Evolutionary conservation across 1,140 invertebrate genomes (phyloP).

Genomic region (Drosophila funebris): DNA sequence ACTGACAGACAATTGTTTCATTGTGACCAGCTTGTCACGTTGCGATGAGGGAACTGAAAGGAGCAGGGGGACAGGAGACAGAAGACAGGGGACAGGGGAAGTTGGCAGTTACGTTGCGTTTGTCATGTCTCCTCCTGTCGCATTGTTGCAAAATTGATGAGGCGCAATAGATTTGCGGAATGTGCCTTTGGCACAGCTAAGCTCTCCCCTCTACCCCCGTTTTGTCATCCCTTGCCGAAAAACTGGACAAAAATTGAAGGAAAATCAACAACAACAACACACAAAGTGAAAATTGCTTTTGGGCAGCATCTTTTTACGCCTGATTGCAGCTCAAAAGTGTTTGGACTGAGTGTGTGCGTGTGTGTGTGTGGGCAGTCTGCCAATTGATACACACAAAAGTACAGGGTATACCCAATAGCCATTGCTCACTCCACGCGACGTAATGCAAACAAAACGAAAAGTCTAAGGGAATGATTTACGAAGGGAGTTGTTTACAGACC

Average conservation of each 20-base stretch:
- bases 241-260: slow-evolving; percentile 5
- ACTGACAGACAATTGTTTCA: slow-evolving; percentile 47
- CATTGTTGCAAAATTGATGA: slow-evolving; percentile 82
- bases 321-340: slow-evolving; percentile 71
- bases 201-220: neutral
- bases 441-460: slow-evolving; percentile 32
- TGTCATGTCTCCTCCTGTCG: slow-evolving; percentile 56
- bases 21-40: slow-evolving; percentile 46
- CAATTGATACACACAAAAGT: neutral
- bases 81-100: slow-evolving; percentile 15
- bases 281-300: slow-evolving; percentile 75
- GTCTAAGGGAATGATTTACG: slow-evolving; percentile 63
- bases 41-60: slow-evolving; percentile 9
- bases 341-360: too few species aligned
- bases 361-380: too few species aligned
- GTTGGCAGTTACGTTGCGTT: slow-evolving; percentile 22
- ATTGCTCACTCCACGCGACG: neutral
- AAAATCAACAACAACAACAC: slow-evolving; percentile 55
- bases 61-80: neutral
- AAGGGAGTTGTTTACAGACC: slow-evolving; percentile 57
- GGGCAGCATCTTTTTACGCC: slow-evolving; percentile 78
- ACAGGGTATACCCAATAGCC: neutral
- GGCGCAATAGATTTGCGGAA: slow-evolving; percentile 54
- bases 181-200: slow-evolving; percentile 15
- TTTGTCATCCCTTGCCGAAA: slow-evolving; percentile 13